Base-by-base conservation (phyloP, 2,888 invertebrate genomes). In the Pollenia griseotomentosa region DNA sequence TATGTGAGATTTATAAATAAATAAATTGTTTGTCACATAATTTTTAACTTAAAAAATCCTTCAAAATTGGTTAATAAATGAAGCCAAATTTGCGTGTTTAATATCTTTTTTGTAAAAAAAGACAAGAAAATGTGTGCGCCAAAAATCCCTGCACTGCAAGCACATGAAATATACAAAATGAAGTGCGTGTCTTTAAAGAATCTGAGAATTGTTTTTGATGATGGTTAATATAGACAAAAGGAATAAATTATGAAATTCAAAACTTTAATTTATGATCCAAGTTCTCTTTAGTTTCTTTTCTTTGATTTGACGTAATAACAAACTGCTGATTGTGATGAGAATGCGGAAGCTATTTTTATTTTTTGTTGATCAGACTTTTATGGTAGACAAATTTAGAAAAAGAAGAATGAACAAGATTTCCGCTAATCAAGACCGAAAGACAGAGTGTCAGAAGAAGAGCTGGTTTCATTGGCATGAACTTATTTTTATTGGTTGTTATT, bases 191-290 rank as follows among this genome's bases (percentile, higher is more conserved):
- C 75, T 77, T n/a, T 61, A 9, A 68, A 48, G 59, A 73, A 71
- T 12, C 59, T 71, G 57, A 84, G 63, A 71, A 74, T 53, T 23
- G 23, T 33, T 33, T 77, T 77, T 63, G 81, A 66, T 82, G 77
- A 82, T 87, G 80, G 61, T 53, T 75, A 75, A 75, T 86, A 77
- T 80, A 84, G 84, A 84, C 81, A 87, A 84, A 61, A 78, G 33
- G 59, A 61, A 87, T 77, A 84, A 81, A 84, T 87, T 84, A 82
- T 87, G 84, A 85, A 85, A 87, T 70, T 51, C 33, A 82, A 78
- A 84, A 85, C 66, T 74, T 81, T 19, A 83, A 83, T 86, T 86
- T 83, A 83, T 78, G 51, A 74, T 12, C 53, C 11, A 11, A 71
- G 44, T 9, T 42, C 33, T 68, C 14, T 44, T 75, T 74, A 14